Percentiles rank a stretch among this genome's conserved stretches.
Evolutionary conservation across 2,113 vertebrate genomes (phyloP).

Genomic region (Dromiciops gliroides): DNA sequence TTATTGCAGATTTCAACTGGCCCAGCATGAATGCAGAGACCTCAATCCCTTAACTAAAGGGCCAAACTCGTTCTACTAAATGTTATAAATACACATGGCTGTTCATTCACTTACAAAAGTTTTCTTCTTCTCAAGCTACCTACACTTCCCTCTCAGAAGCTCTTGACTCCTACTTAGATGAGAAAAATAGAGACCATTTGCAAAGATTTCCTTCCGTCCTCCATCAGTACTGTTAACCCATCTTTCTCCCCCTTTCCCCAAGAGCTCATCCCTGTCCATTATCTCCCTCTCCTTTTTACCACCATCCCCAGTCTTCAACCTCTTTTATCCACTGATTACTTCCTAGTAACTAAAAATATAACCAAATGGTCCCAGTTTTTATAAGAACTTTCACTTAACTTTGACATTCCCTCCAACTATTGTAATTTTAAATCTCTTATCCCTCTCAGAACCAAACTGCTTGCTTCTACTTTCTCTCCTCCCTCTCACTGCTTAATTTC

Average conservation of each 20-base stretch:
- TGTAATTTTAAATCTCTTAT: neutral
- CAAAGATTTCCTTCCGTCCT: neutral
- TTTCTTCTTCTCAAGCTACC: neutral
- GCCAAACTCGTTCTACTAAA: neutral
- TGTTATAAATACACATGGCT: neutral
- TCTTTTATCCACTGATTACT: neutral
- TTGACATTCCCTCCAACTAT: neutral
- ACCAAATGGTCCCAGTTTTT: neutral
- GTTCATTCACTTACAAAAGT: slow-evolving; percentile 10
- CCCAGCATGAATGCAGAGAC: neutral
- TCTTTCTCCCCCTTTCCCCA: no score
- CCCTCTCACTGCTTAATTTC: neutral
- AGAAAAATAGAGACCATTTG: neutral
- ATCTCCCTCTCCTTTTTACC: no score
- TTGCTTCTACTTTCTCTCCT: neutral
- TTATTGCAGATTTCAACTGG: neutral
- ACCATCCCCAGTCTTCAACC: neutral
- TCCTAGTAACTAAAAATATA: neutral
- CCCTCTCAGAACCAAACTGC: neutral
- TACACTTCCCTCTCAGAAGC: neutral
- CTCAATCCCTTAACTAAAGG: neutral
- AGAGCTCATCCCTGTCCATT: no score
- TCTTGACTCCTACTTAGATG: neutral
- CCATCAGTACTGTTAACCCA: no score
- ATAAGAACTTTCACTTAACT: neutral